Conservation (phyloP, 2,113 vertebrate species). For the Ibidorhyncha struthersii region DNA sequence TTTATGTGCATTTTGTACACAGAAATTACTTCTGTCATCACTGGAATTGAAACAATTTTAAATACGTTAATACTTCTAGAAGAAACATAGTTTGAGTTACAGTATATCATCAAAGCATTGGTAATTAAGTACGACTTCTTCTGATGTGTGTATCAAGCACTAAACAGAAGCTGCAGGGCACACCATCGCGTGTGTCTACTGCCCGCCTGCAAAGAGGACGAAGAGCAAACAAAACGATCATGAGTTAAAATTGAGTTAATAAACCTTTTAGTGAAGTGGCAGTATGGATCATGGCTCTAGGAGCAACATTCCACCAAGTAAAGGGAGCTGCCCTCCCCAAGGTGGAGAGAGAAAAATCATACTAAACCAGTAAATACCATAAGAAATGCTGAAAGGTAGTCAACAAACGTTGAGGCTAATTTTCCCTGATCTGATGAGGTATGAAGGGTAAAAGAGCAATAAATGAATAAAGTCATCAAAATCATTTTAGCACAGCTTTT, state of each 20-base stretch:
- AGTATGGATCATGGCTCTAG: accelerated
- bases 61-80: not conserved
- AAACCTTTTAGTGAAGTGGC: not conserved
- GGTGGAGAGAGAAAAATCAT: not conserved
- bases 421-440: not conserved
- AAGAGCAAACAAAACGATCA: not conserved
- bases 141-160: not conserved
- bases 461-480: not conserved
- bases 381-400: not conserved
- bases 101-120: not conserved
- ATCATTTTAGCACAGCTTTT: not conserved
- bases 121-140: not conserved
- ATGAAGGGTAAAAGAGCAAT: not conserved
- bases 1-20: too few species aligned
- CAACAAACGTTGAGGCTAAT: not conserved
- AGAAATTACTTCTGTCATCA: not conserved
- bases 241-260: not conserved
- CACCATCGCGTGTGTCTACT: not conserved
- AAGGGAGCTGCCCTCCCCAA: too few species aligned
- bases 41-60: not conserved
- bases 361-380: not conserved
- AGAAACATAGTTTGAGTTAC: not conserved
- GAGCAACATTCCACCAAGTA: not conserved
- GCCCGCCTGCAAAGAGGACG: not conserved
- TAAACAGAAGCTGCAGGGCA: not conserved